These are phyloP conservation scores for Rhagoletis zephyria DNA, from an alignment of 1,140 invertebrate genomes.

Conservation along the genomic window DNA sequence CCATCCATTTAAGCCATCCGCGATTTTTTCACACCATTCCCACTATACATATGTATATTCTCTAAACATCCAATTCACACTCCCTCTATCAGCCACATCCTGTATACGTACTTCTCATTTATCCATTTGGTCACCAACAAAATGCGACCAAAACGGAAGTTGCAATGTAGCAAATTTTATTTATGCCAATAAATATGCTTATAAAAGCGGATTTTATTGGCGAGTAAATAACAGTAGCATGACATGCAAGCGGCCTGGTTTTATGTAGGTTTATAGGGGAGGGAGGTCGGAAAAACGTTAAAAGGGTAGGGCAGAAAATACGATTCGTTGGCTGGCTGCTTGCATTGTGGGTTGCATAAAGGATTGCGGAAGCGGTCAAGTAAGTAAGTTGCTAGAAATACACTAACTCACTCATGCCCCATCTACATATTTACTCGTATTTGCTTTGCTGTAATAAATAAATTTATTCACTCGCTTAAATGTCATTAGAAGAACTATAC, in stretches of 20 bases:
- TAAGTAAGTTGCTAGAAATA: neutral
- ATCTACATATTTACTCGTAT: neutral
- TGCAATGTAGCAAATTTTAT: slow-evolving; percentile 44
- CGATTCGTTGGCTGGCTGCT: slow-evolving; percentile 6
- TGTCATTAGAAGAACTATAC: neutral
- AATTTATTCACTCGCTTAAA: neutral
- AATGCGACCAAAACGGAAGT: slow-evolving; percentile 28
- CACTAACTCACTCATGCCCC: no score
- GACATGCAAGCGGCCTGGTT: neutral
- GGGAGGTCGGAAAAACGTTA: neutral
- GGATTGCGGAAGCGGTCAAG: slow-evolving; percentile 40
- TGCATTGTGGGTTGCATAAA: neutral
- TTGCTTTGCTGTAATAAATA: neutral
- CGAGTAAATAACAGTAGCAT: neutral
- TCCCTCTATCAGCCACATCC: no score
- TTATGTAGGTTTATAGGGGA: neutral
- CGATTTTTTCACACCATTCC: neutral
- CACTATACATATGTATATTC: no score
- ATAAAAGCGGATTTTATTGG: slow-evolving; percentile 43
- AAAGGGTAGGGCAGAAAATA: neutral
- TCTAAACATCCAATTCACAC: no score
- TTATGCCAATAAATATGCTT: slow-evolving; percentile 42
- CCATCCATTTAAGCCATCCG: neutral
- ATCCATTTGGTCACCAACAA: slow-evolving; percentile 9
- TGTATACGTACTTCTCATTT: no score